A percentile compares a stretch with the other conserved stretches of the same genome.
Conservation (phyloP, 1,140 invertebrate genomes). For the Leptestheria dahalacensis region DNA sequence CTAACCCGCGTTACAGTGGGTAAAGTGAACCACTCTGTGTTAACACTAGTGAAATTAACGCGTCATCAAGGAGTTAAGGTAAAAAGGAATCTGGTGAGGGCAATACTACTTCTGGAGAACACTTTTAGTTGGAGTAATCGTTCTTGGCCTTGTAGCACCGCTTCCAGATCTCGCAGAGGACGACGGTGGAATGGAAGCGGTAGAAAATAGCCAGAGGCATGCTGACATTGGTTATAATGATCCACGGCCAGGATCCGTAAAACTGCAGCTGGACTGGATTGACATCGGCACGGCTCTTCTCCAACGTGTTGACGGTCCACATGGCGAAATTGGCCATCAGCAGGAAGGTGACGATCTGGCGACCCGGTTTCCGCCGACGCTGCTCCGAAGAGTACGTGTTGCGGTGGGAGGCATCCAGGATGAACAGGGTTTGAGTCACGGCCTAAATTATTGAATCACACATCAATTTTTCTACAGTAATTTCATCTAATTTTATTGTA, state of each 20-base stretch:
- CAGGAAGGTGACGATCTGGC: slow-evolving; percentile 77
- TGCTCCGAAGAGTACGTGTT: slow-evolving; percentile 62
- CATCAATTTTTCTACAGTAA: background rate
- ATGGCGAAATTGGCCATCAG: slow-evolving; percentile 80
- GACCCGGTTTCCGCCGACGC: slow-evolving; percentile 61
- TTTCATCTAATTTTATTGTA: background rate
- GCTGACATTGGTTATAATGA: slow-evolving; percentile 87
- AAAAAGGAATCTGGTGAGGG: background rate
- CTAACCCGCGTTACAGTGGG: too few species aligned
- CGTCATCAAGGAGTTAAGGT: too few species aligned
- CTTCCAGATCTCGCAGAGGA: slow-evolving; percentile 95
- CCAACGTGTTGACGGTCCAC: slow-evolving; percentile 86
- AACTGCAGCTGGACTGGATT: slow-evolving; percentile 81
- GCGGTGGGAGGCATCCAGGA: slow-evolving; percentile 74
- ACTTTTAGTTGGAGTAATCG: background rate
- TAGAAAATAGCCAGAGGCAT: slow-evolving; percentile 94
- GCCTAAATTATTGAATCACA: slow-evolving; percentile 35
- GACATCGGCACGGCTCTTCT: slow-evolving; percentile 74
- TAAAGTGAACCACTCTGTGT: too few species aligned
- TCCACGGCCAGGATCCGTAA: slow-evolving; percentile 90
- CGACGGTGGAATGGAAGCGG: slow-evolving; percentile 89
- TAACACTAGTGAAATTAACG: too few species aligned
- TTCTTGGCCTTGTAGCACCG: slow-evolving; percentile 86
- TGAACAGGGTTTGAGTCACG: slow-evolving; percentile 84
- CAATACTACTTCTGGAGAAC: background rate